These are phyloP conservation scores for Phyllopteryx taeniolatus DNA, from an alignment of 2,113 vertebrate species.

Conservation along the genomic window DNA sequence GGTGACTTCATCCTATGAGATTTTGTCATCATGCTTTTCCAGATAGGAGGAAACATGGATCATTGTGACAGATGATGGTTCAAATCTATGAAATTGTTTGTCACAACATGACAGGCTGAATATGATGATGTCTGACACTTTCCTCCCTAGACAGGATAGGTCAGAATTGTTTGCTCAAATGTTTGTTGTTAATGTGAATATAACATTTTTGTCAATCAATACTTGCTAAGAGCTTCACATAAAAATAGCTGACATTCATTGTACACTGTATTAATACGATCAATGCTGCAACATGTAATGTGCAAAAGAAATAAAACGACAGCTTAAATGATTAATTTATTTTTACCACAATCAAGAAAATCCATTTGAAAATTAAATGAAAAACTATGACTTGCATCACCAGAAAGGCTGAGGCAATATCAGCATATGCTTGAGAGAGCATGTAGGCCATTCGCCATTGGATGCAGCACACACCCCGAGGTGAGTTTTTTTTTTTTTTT, in stretches of 20 bases:
- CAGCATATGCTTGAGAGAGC: conserved; percentile 69
- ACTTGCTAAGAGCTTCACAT: background rate
- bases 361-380: conserved; percentile 49
- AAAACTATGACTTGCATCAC: conserved; percentile 47
- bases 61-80: conserved; percentile 23
- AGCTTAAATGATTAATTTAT: conserved; percentile 9
- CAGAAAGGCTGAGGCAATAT: conserved; percentile 54
- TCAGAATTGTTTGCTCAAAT: background rate
- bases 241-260: background rate
- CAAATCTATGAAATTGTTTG: conserved; percentile 26
- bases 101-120: conserved; percentile 19
- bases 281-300: background rate
- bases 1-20: conserved; percentile 32
- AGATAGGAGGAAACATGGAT: conserved; percentile 29
- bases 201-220: background rate
- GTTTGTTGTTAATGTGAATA: background rate
- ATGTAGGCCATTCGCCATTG: conserved; percentile 74
- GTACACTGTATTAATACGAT: background rate
- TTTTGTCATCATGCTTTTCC: conserved; percentile 19
- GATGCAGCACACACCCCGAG: conserved; percentile 67
- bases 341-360: conserved; percentile 51
- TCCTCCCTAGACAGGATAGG: no score
- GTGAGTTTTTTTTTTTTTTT: conserved; percentile 25
- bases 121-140: background rate
- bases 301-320: background rate